A percentile compares a stretch with the other conserved stretches of the same genome.
phyloP scores from a whole-genome alignment of 2,797 vertebrate genomes.

The Prunella strophiata region DNA sequence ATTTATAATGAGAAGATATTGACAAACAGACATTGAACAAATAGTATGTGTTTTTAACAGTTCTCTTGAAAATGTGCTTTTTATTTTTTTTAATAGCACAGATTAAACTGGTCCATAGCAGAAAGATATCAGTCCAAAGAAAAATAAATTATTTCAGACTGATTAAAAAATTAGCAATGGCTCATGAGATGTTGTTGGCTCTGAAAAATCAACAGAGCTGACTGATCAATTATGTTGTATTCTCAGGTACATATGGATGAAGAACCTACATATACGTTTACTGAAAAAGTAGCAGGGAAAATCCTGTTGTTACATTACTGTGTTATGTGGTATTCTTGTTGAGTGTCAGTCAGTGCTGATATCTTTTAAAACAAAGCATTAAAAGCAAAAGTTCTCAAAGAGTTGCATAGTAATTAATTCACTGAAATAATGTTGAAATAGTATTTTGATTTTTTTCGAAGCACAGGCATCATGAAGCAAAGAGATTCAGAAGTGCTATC shows the following conservation, averaged over 20 bases:
- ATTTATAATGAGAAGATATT: slow-evolving; percentile 28
- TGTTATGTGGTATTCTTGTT: background rate
- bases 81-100: background rate
- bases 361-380: background rate
- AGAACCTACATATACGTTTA: background rate
- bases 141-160: background rate
- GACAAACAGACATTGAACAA: background rate
- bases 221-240: background rate
- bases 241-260: background rate
- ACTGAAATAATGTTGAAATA: background rate
- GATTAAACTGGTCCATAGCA: background rate
- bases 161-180: background rate
- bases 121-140: background rate
- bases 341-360: background rate
- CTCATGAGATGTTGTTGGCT: background rate
- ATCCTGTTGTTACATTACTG: background rate
- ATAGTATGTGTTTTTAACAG: background rate
- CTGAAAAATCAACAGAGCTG: background rate
- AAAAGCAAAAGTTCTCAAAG: background rate
- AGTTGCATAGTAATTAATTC: background rate
- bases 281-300: background rate
- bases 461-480: background rate
- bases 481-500: background rate
- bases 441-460: background rate
- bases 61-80: background rate